Base-by-base conservation (phyloP, 2,113 vertebrate genomes). In the Phainopepla nitens region DNA sequence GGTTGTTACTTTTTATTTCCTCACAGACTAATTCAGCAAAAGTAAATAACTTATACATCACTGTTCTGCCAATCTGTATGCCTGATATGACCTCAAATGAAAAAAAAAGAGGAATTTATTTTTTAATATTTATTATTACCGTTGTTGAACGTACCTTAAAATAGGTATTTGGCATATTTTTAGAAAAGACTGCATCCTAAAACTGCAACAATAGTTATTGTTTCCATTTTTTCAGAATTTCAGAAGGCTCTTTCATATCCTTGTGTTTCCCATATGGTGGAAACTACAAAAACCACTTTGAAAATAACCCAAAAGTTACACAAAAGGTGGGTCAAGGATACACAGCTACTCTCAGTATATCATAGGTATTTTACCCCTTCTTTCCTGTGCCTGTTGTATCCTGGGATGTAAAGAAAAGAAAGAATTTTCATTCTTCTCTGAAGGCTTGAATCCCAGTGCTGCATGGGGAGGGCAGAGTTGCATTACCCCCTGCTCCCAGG, bases 401-500 rank as follows among this genome's bases (percentile, higher is more conserved):
- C 24, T 33, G 50, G 41, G 22, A 31, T 23, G 9, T 36, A 49
- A 33, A 39, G 21, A 57, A 33, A 56, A 51, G 7, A 24, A n/a
- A 54, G 20, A 11, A 50, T 62, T 61, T 42, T 14, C n/a, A 18
- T 27, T 24, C 10, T 24, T 1, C 11, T 50, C 23, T 18, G 49
- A 62, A 62, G 47, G 21, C 39, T 29, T 39, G n/a, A 65, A 19
- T 24, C 1, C 1, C 33, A 17, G 10, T 1, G 9, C 23, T n/a
- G 54, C 1, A 3, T 5, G 8, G 11, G 16, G 21, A 56, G 17
- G 15, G 20, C 60, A 51, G 42, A 45, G 12, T 33, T 5, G 2
- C 13, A 22, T 4, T 36, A 2, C 6, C 7, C 11, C 4, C 18
- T 0, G 5, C 9, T 61, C 17, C 22, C 7, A 1, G 28, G 7